Base-by-base conservation (phyloP, 2,888 invertebrate species). In the Ischnus inquisitorius region DNA sequence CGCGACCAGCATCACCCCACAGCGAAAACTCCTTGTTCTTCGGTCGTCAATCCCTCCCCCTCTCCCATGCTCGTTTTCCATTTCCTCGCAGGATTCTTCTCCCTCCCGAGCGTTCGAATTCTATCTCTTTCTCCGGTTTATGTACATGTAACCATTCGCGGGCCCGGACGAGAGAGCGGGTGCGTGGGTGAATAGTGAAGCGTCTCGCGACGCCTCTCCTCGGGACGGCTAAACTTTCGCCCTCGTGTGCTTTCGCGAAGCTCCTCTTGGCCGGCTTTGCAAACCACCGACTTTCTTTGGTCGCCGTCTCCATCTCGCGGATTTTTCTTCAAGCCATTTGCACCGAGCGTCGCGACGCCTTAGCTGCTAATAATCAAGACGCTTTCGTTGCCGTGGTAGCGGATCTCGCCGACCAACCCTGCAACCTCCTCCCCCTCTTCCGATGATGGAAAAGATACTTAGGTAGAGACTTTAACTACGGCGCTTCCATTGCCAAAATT, bases 221-320 rank as follows among this genome's bases (percentile, higher is more conserved):
- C 43, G 62, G 22, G 74, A 75, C 64, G 64, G 28, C 72, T 62
- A 46, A 74, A 62, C 72, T 74, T 62, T 62, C 43, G 57, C 43
- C 72, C 25, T 43, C 14, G 60, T 28, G 60, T 60, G 60, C 60
- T 64, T 64, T 64, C 39, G 64, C 64, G 64, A 39, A 64, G 39
- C 60, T 60, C 28, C 14, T 22, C n/a, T n/a, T 25, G 39, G 2
- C 12, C 19, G 19, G 3, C 16, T 34, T 39, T 16, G 39, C 34
- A 34, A 34, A n/a, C 60, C 22, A 12, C 67, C 43, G 67, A 25
- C 60, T 60, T 25, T n/a, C 69, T 78, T 78, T 85, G 71, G 71
- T 68, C 82, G 89, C 90, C 34, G 92, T 90, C 92, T 88, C 92
- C 92, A 93, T 93, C 92, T 93, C 89, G 90, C 92, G 92, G 92